phyloP scores from a whole-genome alignment of 2,888 invertebrate genomes.

The Pseudanteris insignis region DNA sequence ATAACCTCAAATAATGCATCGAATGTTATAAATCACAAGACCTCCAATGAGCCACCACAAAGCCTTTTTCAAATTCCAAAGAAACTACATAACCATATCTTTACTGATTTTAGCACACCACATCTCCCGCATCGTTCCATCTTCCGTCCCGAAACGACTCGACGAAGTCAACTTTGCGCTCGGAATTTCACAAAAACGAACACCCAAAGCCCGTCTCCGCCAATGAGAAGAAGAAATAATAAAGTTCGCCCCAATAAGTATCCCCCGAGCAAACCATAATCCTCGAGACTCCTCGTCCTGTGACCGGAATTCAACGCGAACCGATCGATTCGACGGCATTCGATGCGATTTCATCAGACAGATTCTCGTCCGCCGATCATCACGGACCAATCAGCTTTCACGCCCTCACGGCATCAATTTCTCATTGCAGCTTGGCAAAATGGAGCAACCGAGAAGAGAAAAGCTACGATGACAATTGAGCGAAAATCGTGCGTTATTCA shows the following conservation, averaged over 20 bases:
- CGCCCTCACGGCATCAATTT: constrained; percentile 29
- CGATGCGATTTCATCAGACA: too few relatives aligned
- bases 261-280: too few relatives aligned
- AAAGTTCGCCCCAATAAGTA: constrained; percentile 2
- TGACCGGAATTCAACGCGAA: constrained; percentile 11
- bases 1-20: background rate
- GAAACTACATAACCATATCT: constrained; percentile 1
- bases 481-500: too few relatives aligned
- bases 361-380: too few relatives aligned
- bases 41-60: too few relatives aligned
- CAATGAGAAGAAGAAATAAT: constrained; percentile 4
- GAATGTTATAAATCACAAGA: background rate
- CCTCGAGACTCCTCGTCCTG: too few relatives aligned
- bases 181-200: background rate
- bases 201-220: background rate
- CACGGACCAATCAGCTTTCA: constrained; percentile 38
- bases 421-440: too few relatives aligned
- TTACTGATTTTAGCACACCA: background rate
- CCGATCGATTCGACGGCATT: constrained; percentile 16
- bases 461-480: too few relatives aligned
- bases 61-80: background rate
- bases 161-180: constrained; percentile 7
- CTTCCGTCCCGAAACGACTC: constrained; percentile 4
- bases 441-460: too few relatives aligned
- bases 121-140: background rate